These are phyloP conservation scores for Paedocypris sp. DNA, from an alignment of 2,113 vertebrate genomes.

Conservation along the genomic window DNA sequence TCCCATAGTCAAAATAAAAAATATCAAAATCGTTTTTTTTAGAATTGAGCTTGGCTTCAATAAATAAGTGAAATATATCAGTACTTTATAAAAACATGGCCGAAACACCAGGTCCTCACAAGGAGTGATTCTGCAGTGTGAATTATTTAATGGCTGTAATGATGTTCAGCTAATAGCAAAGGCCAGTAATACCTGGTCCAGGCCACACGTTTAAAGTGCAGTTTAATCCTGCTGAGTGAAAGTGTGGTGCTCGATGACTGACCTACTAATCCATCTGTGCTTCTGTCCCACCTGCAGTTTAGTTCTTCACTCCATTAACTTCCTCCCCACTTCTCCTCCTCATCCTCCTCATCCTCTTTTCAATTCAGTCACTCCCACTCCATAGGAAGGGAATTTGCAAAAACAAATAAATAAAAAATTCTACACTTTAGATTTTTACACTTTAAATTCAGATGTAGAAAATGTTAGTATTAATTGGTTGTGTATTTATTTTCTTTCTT, in stretches of 20 bases:
- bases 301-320: conserved; percentile 3
- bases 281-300: conserved; percentile 7
- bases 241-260: background rate
- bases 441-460: too few relatives aligned
- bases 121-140: background rate
- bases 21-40: too few relatives aligned
- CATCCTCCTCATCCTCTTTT: background rate
- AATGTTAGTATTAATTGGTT: too few relatives aligned
- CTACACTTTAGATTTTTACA: too few relatives aligned
- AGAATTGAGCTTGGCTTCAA: too few relatives aligned
- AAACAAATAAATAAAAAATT: too few relatives aligned
- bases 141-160: conserved; percentile 14
- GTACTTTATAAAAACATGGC: too few relatives aligned
- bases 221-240: background rate
- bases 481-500: too few relatives aligned
- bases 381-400: too few relatives aligned
- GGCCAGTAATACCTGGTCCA: conserved; percentile 31
- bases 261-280: background rate
- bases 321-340: background rate
- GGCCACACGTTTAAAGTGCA: conserved; percentile 14
- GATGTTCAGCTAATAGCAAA: conserved; percentile 10
- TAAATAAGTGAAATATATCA: too few relatives aligned
- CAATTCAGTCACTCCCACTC: background rate
- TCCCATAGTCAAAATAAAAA: too few relatives aligned
- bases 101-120: background rate